Evolutionary conservation across 2,113 vertebrate species (phyloP).

Genomic region (Oncorhynchus nerka): DNA sequence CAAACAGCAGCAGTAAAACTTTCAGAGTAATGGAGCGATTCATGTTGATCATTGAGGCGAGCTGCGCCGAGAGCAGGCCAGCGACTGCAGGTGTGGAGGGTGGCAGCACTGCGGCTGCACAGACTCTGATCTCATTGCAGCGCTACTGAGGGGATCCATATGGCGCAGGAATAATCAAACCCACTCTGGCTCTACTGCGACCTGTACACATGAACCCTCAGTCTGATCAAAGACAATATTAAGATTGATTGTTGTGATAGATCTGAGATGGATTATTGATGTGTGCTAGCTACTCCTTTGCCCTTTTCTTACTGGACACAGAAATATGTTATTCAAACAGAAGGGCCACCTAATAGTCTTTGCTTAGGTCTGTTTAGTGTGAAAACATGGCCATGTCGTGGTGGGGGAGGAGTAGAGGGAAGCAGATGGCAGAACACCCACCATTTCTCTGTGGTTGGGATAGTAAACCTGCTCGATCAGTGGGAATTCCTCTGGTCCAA

Average conservation of each 20-base stretch:
- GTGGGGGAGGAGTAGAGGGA: background rate
- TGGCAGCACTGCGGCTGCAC: slow-evolving; percentile 31
- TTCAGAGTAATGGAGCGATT: background rate
- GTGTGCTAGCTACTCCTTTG: slow-evolving; percentile 26
- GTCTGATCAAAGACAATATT: slow-evolving; percentile 5
- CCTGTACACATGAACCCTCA: background rate
- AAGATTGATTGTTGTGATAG: background rate
- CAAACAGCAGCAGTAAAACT: background rate
- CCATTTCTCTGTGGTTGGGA: slow-evolving; percentile 92
- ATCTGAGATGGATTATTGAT: slow-evolving; percentile 41
- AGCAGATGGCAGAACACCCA: slow-evolving; percentile 67
- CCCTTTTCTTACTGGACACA: background rate
- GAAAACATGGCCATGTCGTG: background rate
- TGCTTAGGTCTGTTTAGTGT: slow-evolving; percentile 26
- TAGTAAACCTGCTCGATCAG: slow-evolving; percentile 91
- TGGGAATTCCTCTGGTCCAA: slow-evolving; percentile 86
- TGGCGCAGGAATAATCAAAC: slow-evolving; percentile 26
- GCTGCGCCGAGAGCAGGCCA: slow-evolving; percentile 19
- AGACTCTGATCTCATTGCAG: slow-evolving; percentile 27
- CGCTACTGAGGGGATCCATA: background rate
- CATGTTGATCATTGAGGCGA: slow-evolving; percentile 31
- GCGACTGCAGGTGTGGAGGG: slow-evolving; percentile 40
- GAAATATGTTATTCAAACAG: background rate
- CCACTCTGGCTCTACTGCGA: background rate
- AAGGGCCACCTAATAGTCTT: background rate